Evolutionary conservation across 2,888 invertebrate genomes (phyloP).

Genomic region (Gastracanthus pulcherrimus): DNA sequence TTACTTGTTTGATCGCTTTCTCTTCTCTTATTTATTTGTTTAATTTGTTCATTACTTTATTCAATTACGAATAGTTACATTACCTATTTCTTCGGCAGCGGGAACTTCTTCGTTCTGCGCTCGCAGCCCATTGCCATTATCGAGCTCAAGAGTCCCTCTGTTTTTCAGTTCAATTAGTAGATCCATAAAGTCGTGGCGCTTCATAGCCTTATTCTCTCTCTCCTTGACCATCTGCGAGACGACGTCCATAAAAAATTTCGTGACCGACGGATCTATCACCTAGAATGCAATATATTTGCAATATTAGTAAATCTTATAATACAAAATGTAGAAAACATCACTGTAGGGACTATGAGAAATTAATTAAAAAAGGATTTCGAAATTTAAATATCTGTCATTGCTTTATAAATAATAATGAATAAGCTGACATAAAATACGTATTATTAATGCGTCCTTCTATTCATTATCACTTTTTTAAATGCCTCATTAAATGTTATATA

Average conservation of each 20-base stretch:
- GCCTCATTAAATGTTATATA: too few species aligned
- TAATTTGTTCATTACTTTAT: too few species aligned
- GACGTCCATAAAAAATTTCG: conserved; percentile 71
- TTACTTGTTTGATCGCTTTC: too few species aligned
- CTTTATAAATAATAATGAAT: too few species aligned
- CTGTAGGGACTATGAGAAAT: too few species aligned
- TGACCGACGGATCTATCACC: conserved; percentile 70
- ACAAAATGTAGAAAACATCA: too few species aligned
- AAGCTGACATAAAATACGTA: too few species aligned
- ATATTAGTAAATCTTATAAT: not conserved
- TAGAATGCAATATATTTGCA: conserved; percentile 49
- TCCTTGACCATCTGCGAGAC: conserved; percentile 73
- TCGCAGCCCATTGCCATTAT: conserved; percentile 4
- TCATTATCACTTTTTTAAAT: too few species aligned
- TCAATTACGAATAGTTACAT: not conserved
- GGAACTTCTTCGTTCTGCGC: conserved; percentile 9
- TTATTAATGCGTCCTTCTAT: too few species aligned
- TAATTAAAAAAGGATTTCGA: too few species aligned
- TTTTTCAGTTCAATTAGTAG: conserved; percentile 75
- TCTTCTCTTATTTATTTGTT: too few species aligned
- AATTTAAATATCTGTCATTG: too few species aligned
- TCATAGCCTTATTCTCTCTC: conserved; percentile 67
- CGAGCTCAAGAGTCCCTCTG: conserved; percentile 37
- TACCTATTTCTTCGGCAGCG: conserved; percentile 37
- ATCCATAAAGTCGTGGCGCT: conserved; percentile 76